Percentiles rank a stretch among this genome's conserved stretches.
phyloP scores from a whole-genome alignment of 2,113 vertebrate species.

The Meles meles region DNA sequence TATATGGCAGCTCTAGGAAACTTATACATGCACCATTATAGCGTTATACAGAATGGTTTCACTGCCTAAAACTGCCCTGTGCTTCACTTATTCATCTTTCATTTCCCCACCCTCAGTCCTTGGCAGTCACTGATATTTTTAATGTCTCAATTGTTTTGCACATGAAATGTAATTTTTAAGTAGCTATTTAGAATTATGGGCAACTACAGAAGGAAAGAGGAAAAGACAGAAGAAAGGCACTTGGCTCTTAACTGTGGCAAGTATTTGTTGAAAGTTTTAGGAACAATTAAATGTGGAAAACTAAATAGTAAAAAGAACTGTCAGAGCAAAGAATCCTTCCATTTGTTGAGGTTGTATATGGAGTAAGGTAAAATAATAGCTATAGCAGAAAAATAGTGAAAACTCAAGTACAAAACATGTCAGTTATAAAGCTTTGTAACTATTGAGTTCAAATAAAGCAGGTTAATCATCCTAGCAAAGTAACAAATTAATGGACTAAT shows the following conservation, averaged over 20 bases:
- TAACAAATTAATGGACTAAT: constrained; percentile 24
- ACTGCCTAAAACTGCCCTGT: neutral
- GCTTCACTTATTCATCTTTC: neutral
- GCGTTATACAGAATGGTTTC: neutral
- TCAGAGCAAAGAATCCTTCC: neutral
- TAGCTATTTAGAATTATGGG: neutral
- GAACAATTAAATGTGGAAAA: neutral
- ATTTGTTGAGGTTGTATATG: neutral
- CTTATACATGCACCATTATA: neutral
- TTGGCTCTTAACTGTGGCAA: neutral
- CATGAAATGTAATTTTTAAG: neutral
- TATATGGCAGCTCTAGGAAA: neutral
- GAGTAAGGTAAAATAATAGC: neutral
- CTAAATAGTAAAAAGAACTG: neutral
- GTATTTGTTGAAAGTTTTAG: neutral
- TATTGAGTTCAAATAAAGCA: neutral
- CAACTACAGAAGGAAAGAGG: neutral
- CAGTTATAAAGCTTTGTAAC: constrained; percentile 1
- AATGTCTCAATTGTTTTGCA: neutral
- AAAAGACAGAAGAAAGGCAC: neutral
- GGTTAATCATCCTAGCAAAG: neutral
- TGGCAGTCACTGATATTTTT: neutral
- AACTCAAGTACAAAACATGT: neutral
- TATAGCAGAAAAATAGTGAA: neutral
- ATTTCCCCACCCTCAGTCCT: neutral